Evolutionary conservation across 2,797 vertebrate species (phyloP), one percentile per base, ranked within the genome.

Genomic region (Lateolabrax maculatus): DNA sequence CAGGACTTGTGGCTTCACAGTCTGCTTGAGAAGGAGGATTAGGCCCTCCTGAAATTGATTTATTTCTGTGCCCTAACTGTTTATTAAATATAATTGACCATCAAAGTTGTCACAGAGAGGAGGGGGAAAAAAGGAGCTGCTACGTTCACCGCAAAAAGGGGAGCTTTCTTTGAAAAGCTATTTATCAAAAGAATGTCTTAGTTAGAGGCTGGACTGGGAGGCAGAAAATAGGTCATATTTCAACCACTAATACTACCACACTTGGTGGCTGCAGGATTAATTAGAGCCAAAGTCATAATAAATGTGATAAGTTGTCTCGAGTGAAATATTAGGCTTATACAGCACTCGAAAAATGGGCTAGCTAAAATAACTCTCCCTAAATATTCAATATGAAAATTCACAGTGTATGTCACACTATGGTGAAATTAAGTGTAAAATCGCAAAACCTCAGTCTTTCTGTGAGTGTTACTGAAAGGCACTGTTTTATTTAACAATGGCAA

Each of bases 51-150:
- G 93, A 94, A 94, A 92, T 92, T 96, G 93, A 96, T 96, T 95
- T 94, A 95, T 95, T 92, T 94, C 92, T 85, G 85, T 61, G 77
- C 90, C 89, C 92, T 87, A 94, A 94, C 94, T 95, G 92, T 95
- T 95, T 94, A 95, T 95, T 95, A 95, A 95, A 95, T 94, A 96
- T 95, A 95, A 96, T 94, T 94, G 92, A 93, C 94, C 95, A 94
- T 96, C 94, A 95, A 95, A 94, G 93, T 92, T 95, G 92, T 95
- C 93, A 93, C 79, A 87, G 88, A 84, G 53, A 88, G 80, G 86
- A 84, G 78, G 80, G 48, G 82, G 60, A 53, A 81, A 84, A 87
- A 90, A 71, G 70, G 79, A 87, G 83, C 81, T 77, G 77, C 84
- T 82, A 66, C 70, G 80, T 75, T 86, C 21, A 89, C 92, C 90